These are phyloP conservation scores for Sapayoa aenigma DNA, from an alignment of 2,113 vertebrate species.

Conservation along the genomic window DNA sequence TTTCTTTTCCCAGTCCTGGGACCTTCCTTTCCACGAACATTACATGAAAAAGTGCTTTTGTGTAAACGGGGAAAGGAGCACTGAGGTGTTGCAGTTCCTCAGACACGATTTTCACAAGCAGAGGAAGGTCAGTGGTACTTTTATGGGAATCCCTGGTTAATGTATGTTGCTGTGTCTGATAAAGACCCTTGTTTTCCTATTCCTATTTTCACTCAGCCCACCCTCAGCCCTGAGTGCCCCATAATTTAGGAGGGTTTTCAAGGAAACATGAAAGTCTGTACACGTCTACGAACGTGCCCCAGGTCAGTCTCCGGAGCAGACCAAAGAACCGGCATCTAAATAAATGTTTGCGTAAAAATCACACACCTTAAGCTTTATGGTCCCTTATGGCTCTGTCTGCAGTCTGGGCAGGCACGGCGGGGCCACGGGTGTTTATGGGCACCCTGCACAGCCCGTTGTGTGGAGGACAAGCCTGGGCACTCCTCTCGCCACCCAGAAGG, in stretches of 20 bases:
- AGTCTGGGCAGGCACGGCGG: background rate
- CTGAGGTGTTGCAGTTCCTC: background rate
- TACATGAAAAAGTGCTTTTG: background rate
- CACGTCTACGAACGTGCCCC: rapidly evolving
- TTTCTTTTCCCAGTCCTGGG: background rate
- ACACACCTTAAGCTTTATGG: constrained; percentile 15
- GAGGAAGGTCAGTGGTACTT: background rate
- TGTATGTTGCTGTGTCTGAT: background rate
- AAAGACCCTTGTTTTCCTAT: background rate
- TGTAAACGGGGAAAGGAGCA: background rate
- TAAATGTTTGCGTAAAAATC: constrained; percentile 10
- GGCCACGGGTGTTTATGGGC: background rate
- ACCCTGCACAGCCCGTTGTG: background rate
- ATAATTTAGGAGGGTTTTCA: background rate
- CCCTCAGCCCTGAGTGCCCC: background rate
- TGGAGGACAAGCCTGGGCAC: too few species aligned
- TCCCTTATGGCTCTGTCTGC: background rate
- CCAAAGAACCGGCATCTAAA: background rate
- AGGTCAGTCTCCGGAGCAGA: background rate
- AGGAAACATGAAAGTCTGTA: background rate
- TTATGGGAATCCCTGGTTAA: background rate
- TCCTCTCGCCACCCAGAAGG: background rate
- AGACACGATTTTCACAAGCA: background rate
- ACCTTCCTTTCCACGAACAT: background rate
- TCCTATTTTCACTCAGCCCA: background rate